Base-by-base conservation (phyloP, 2,113 vertebrate species). In the Pseudorasbora parva region DNA sequence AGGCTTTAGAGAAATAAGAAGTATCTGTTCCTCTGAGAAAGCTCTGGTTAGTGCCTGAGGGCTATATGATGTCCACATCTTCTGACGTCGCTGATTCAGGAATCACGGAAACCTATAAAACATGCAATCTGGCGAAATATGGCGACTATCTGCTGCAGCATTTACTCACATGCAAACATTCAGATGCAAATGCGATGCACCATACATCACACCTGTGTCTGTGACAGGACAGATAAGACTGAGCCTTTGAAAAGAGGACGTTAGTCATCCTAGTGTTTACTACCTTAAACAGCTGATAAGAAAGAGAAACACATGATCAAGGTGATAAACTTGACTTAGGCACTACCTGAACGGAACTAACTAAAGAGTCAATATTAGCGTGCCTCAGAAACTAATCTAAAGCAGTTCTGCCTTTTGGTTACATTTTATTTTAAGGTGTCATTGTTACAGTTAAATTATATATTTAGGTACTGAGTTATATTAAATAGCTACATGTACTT, bases 1-100 rank as follows among this genome's bases (percentile, higher is more conserved):
- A 66, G 3, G 47, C 14, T 75, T 75, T 30, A 75, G 12, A 60
- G 49, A 57, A 57, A 33, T n/a, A 77, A 59, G 12, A 43, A 59
- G 56, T 62, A 62, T 78, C 14, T 15, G 56, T 78, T 62, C 56
- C 76, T 60, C 57, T 45, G 14, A 78, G n/a, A 30, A 43, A 25
- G n/a, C 30, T 43, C 21, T 77, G 33, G 1, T 23, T 15, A 43
- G 37, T n/a, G 27, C 5, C 9, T 57, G 10, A 37, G 45, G 37
- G 23, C 7, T 9, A 30, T 8, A 6, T 64, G 8, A 37, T 2
- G 12, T 76, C 27, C 0, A 2, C 45, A 23, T 27, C 4, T 27
- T 79, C 12, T 47, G 2, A 60, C 8, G 0, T 30, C n/a, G 62
- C 7, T 33, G 43, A 64, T 21, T 64, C n/a, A 45, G 12, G 17